phyloP scores from a whole-genome alignment of 2,113 vertebrate genomes.

The Tragelaphus imberbis region DNA sequence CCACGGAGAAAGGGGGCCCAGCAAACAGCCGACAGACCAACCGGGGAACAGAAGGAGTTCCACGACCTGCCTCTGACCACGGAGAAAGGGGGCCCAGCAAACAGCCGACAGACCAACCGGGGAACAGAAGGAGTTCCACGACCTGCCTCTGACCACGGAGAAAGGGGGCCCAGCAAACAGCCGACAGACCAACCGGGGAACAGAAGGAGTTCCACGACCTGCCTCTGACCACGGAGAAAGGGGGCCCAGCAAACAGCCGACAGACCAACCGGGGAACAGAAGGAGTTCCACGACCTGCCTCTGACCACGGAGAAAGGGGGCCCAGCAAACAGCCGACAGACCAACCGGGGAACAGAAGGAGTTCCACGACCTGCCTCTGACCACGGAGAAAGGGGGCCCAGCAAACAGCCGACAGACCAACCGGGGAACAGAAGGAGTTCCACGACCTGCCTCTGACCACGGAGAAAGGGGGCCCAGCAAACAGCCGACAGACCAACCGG shows the following conservation, averaged over 20 bases:
- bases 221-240: too few species aligned
- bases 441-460: accelerated
- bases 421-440: accelerated
- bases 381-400: accelerated
- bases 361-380: too few species aligned
- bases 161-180: accelerated
- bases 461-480: accelerated
- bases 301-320: accelerated
- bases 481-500: accelerated
- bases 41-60: accelerated
- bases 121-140: not conserved
- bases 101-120: accelerated
- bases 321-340: accelerated
- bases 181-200: accelerated
- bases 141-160: accelerated
- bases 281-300: accelerated
- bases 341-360: accelerated
- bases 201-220: not conserved
- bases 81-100: accelerated
- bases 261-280: accelerated
- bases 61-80: too few species aligned
- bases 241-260: accelerated
- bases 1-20: accelerated
- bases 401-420: not conserved
- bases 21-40: not conserved